Base-by-base conservation (phyloP, 2,888 invertebrate genomes). In the Liopterus haemorrhoidalis region DNA sequence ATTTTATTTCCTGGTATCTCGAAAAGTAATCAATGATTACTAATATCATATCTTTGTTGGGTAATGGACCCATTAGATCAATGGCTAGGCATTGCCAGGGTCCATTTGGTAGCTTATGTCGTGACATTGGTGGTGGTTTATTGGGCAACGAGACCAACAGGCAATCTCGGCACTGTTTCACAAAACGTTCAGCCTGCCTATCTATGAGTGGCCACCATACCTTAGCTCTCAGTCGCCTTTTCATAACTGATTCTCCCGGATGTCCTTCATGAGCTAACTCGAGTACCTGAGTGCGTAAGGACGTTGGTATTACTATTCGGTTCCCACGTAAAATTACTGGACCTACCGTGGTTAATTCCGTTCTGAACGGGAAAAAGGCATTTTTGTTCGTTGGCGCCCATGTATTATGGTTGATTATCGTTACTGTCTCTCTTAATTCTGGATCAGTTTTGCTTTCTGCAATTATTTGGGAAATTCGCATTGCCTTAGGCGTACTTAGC, bases 181-280 rank as follows among this genome's bases (percentile, higher is more conserved):
- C 39, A 6, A 39, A 19, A 11, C 18, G 15, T 30, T 39, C 39
- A 11, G 28, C 39, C 11, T 24, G 11, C n/a, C n/a, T 24, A 22
- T 38, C 50, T 15, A 50, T 46, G 11, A 35, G 41, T n/a, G 54
- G 50, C 53, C 53, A 56, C 54, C 55, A 55, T n/a, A 54, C 51
- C 46, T 52, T 55, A 8, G 53, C 45, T 33, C 53, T 38, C 36
- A 54, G 32, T 30, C 54, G 31, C 27, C 48, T 27, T 48, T 57
- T 57, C 54, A 55, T 54, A 2, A 49, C 50, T 16, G 52, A 49
- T 33, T 47, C 49, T n/a, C 56, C 57, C 8, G 56, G 55, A 43
- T 56, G 54, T 5, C 54, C 56, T 47, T 58, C 54, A 39, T 59
- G 54, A 14, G 51, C 53, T 18, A 53, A 21, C 41, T 48, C 19